Evolutionary conservation across 2,888 invertebrate species (phyloP).

Genomic region (Rhagonycha fulva): DNA sequence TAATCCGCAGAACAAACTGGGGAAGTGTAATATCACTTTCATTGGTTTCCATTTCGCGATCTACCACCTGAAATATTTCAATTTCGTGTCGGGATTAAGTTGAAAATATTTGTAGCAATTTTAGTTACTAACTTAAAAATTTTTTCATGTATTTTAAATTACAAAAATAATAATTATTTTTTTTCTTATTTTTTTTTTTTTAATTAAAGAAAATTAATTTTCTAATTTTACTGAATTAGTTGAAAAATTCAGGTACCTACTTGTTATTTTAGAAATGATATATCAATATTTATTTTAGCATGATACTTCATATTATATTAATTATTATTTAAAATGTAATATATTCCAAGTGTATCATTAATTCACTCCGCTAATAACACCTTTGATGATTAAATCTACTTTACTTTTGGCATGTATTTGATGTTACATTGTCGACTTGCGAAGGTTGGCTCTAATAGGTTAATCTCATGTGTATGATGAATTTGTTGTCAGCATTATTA

Average conservation of each 20-base stretch:
- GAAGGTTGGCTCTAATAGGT: not conserved
- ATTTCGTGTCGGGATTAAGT: not conserved
- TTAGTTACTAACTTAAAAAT: not conserved
- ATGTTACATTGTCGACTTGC: not conserved
- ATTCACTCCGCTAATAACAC: not conserved
- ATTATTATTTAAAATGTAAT: not conserved
- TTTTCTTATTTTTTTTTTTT: not conserved
- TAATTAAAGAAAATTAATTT: not conserved
- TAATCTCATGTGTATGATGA: not conserved
- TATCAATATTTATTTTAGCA: too few species aligned
- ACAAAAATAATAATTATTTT: not conserved
- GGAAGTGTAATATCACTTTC: not conserved
- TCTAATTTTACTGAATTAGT: not conserved
- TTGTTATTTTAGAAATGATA: too few species aligned
- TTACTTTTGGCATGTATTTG: not conserved
- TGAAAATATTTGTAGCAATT: not conserved
- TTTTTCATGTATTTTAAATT: not conserved
- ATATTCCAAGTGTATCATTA: not conserved
- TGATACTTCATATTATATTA: too few species aligned
- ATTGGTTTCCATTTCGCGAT: not conserved
- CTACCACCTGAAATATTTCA: not conserved
- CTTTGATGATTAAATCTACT: not conserved
- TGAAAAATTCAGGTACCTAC: not conserved
- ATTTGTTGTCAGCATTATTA: not conserved
- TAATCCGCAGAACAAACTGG: not conserved